Evolutionary conservation across 2,888 invertebrate genomes (phyloP), one percentile per base, ranked within the genome.

Genomic region (Emesis castigata): DNA sequence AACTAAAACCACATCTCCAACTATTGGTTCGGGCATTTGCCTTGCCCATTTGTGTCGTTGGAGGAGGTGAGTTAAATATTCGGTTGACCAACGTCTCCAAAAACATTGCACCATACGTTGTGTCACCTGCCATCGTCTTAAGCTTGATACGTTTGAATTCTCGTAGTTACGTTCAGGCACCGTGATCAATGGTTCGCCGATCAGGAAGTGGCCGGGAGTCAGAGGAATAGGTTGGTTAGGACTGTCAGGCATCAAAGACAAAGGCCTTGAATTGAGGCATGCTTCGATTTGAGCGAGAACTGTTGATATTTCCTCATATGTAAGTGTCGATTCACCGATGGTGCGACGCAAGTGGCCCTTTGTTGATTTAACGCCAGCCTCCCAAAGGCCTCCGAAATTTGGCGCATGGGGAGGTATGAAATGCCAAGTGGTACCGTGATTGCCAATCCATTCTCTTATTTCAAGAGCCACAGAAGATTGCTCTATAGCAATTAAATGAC

Each of bases 141-240:
- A 31, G 31, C 31, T 31, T 31, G 31, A 31, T 31, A 44, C n/a
- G n/a, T 44, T 44, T 0, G 44, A 44, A n/a, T 44, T 14, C 8
- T 44, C 44, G 44, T 44, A 44, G 6, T 44, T 44, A n/a, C 44
- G 44, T n/a, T 44, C 66, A 68, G 34, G 31, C 84, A 87, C 20
- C 85, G 79, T 34, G 61, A 77, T 14, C n/a, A 44, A 8, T n/a
- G 44, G 44, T 44, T 44, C 44, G n/a, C n/a, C 44, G 4, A 44
- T n/a, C n/a, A 44, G 8, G 8, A 44, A 44, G 8, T 44, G n/a
- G 14, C 44, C 44, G n/a, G 44, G 44, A 14, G 44, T 44, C n/a
- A 44, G 8, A 44, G n/a, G n/a, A 4, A 44, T 3, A n/a, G 44
- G 44, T n/a, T 44, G n/a, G 44, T n/a, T n/a, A 2, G 14, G 44